Conservation (phyloP, 2,113 vertebrate species). For the Podarcis cretensis region DNA sequence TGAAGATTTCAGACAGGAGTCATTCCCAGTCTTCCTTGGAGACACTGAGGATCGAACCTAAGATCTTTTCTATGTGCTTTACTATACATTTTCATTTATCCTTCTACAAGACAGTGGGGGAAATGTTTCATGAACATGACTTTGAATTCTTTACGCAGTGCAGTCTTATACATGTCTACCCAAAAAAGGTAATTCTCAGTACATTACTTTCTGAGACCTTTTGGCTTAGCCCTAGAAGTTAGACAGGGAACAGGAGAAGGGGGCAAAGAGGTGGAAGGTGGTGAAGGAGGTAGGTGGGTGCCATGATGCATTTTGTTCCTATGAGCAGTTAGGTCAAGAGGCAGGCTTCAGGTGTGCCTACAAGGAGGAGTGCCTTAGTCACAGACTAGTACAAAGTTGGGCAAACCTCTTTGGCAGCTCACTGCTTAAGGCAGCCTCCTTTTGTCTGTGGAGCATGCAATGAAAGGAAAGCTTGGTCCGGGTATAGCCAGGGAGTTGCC, state of each 20-base stretch:
- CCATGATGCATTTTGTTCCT: neutral
- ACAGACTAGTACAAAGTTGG: neutral
- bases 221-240: neutral
- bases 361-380: neutral
- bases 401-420: neutral
- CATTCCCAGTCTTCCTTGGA: no score
- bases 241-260: neutral
- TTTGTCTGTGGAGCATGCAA: neutral
- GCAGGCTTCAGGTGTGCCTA: neutral
- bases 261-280: neutral
- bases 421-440: neutral
- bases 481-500: neutral
- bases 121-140: no score
- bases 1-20: no score
- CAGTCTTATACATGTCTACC: no score
- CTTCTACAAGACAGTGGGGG: no score
- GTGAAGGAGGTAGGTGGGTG: neutral
- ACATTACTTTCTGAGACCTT: no score
- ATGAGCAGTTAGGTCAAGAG: neutral
- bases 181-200: no score
- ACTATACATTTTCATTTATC: no score
- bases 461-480: neutral
- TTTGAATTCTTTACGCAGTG: no score
- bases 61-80: no score
- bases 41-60: no score